Percentiles rank a stretch among this genome's conserved stretches.
phyloP scores from a whole-genome alignment of 2,888 invertebrate genomes.

The Homarus gammarus region DNA sequence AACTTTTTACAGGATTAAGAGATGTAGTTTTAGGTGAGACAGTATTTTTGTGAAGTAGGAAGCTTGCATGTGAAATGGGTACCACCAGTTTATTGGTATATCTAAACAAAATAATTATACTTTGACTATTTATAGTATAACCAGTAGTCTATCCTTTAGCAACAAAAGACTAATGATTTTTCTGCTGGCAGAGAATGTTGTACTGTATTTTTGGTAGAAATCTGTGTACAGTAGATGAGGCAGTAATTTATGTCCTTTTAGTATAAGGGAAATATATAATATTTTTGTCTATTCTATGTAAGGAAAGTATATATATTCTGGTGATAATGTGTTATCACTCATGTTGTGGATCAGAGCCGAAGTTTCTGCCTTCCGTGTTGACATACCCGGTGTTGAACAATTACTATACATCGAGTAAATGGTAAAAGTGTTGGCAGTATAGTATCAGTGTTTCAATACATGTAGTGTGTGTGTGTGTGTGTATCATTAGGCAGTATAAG shows the following conservation, averaged over 20 bases:
- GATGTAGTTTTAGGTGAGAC: not conserved
- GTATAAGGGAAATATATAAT: constrained; percentile 7
- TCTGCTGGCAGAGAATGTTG: constrained; percentile 48
- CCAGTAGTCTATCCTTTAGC: not conserved
- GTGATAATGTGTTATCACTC: not conserved
- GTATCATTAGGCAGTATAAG: not conserved
- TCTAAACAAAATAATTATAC: not conserved
- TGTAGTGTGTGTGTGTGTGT: not conserved
- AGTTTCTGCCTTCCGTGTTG: not conserved
- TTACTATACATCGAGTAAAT: constrained; percentile 1
- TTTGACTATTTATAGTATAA: constrained; percentile 11
- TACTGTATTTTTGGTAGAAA: constrained; percentile 19
- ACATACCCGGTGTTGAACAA: not conserved
- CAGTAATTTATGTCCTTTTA: not conserved
- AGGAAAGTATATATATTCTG: not conserved
- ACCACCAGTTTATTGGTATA: not conserved
- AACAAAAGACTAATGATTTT: constrained; percentile 36
- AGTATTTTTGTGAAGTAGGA: not conserved
- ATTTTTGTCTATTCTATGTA: constrained; percentile 14
- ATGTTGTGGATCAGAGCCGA: not conserved
- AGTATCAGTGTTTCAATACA: not conserved
- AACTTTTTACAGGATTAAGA: not conserved
- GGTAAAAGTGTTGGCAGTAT: not conserved
- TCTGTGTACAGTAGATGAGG: not conserved
- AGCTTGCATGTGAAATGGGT: not conserved